These are phyloP conservation scores for Anabas testudineus DNA, from an alignment of 2,797 vertebrate species.

Conservation along the genomic window DNA sequence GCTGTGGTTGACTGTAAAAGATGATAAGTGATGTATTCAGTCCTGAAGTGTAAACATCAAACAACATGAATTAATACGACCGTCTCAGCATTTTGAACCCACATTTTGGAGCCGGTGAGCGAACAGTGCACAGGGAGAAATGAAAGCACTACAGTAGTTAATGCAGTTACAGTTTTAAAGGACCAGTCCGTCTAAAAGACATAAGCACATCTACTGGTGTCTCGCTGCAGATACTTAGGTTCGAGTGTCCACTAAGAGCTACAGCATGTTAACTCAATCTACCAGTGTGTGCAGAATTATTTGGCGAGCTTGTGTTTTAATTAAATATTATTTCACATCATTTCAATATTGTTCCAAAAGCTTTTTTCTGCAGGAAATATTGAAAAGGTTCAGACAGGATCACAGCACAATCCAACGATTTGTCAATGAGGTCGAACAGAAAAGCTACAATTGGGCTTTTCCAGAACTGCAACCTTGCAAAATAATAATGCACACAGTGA, in stretches of 20 bases:
- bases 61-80: constrained; percentile 43
- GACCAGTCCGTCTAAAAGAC: not conserved
- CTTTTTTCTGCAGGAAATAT: too few species aligned
- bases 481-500: too few species aligned
- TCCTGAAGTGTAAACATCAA: constrained; percentile 52
- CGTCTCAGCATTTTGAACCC: constrained; percentile 10
- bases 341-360: too few species aligned
- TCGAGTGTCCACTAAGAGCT: not conserved
- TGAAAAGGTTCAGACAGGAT: too few species aligned
- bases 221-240: not conserved
- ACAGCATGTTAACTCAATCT: too few species aligned
- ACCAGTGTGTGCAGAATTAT: too few species aligned
- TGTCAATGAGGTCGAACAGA: too few species aligned
- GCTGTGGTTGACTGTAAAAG: constrained; percentile 46
- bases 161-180: constrained; percentile 6
- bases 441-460: too few species aligned
- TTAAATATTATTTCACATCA: too few species aligned
- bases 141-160: not conserved
- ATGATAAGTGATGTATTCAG: constrained; percentile 3
- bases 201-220: not conserved
- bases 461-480: too few species aligned
- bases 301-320: too few species aligned
- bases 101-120: constrained; percentile 6
- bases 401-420: too few species aligned
- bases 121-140: constrained; percentile 1